Evolutionary conservation across 1,140 invertebrate species (phyloP).

Genomic region (Papilio dardanus): DNA sequence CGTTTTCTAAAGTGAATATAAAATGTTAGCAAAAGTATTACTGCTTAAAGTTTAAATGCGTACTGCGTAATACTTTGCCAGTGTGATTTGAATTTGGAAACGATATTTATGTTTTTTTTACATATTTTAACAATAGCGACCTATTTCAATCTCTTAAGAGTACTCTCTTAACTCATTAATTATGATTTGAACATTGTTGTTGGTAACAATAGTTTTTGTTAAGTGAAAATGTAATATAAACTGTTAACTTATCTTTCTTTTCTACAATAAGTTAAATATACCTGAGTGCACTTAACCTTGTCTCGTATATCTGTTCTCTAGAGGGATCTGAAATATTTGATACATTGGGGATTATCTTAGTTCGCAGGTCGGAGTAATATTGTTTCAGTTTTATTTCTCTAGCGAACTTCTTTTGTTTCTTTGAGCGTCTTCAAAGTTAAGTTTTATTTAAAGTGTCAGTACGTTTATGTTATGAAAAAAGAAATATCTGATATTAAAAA

Average conservation of each 20-base stretch:
- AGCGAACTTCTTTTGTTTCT: background rate
- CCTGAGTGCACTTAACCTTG: background rate
- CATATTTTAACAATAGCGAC: no score
- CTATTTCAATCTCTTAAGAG: no score
- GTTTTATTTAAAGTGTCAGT: background rate
- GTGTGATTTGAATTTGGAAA: no score
- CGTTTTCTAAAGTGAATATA: background rate
- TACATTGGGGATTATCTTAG: constrained; percentile 6
- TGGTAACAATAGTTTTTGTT: background rate
- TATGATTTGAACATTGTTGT: no score
- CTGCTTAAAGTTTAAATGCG: background rate
- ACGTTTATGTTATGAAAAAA: background rate
- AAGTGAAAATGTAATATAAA: background rate
- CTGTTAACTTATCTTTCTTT: background rate
- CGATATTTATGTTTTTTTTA: no score
- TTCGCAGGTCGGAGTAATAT: constrained; percentile 6
- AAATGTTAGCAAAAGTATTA: background rate
- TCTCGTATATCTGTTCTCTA: background rate
- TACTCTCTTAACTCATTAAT: no score
- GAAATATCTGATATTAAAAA: background rate
- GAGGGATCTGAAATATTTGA: constrained; percentile 1
- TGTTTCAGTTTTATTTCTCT: constrained; percentile 6
- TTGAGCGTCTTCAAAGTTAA: background rate
- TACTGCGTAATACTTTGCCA: background rate
- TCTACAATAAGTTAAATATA: background rate